phyloP scores from a whole-genome alignment of 2,113 vertebrate species.

The Nymphicus hollandicus region DNA sequence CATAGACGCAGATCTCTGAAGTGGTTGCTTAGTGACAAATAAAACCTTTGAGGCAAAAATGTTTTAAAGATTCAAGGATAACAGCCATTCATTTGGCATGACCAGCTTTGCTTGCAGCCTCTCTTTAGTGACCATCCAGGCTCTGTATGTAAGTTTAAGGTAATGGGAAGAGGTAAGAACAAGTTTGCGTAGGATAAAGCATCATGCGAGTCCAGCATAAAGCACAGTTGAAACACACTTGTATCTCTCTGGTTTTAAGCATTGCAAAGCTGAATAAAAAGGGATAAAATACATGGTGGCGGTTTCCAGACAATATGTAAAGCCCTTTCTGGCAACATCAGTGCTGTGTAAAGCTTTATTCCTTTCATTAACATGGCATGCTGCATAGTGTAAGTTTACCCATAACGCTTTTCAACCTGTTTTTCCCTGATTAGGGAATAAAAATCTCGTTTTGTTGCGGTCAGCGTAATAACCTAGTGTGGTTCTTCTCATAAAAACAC shows the following conservation, averaged over 20 bases:
- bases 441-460: not conserved
- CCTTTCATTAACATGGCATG: not conserved
- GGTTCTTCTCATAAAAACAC: not conserved
- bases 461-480: not conserved
- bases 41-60: not conserved
- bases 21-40: not conserved
- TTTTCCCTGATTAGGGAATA: not conserved
- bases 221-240: not conserved
- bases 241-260: not conserved
- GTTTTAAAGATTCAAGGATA: not conserved
- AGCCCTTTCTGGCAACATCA: not conserved
- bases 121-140: not conserved
- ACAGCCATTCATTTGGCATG: not conserved
- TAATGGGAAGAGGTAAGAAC: not conserved
- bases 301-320: not conserved
- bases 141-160: not conserved
- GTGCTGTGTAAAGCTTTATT: not conserved
- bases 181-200: not conserved
- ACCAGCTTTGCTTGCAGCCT: not conserved
- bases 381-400: not conserved
- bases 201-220: accelerated
- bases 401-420: not conserved
- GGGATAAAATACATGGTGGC: not conserved
- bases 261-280: not conserved
- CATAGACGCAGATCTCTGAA: not conserved